Conservation (phyloP, 2,888 invertebrate genomes). For the Crematogaster levior region DNA sequence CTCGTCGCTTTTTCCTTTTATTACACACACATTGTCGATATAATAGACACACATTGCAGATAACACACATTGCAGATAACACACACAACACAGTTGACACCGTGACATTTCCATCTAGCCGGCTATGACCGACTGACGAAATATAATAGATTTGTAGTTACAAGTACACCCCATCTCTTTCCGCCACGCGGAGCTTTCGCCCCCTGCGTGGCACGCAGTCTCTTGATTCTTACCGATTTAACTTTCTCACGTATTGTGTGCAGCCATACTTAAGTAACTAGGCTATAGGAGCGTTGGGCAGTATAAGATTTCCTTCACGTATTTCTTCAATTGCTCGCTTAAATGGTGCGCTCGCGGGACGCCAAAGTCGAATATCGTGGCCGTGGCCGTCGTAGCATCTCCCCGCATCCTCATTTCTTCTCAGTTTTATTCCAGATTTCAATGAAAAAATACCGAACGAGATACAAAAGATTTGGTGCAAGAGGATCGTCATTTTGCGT, state of each 20-base stretch:
- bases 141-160: conserved; percentile 57
- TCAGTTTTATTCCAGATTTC: neutral
- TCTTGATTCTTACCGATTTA: conserved; percentile 25
- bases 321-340: conserved; percentile 33
- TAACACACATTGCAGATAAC: conserved; percentile 57
- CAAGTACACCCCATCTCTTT: conserved; percentile 21
- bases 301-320: conserved; percentile 62
- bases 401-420: neutral
- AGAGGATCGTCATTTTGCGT: conserved; percentile 9
- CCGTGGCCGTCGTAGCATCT: conserved; percentile 33
- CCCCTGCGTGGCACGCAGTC: neutral
- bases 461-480: conserved; percentile 23
- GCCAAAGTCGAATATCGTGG: conserved; percentile 33
- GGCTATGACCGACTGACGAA: conserved; percentile 56
- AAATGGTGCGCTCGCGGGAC: conserved; percentile 46
- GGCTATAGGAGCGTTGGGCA: conserved; percentile 72
- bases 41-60: conserved; percentile 9
- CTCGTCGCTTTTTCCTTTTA: neutral
- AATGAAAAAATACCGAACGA: neutral
- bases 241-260: conserved; percentile 33
- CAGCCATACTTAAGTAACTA: conserved; percentile 68
- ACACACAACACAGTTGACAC: conserved; percentile 42
- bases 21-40: neutral
- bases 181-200: neutral
- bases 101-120: conserved; percentile 46